phyloP scores from a whole-genome alignment of 2,113 vertebrate genomes.

The Laticauda laticaudata region DNA sequence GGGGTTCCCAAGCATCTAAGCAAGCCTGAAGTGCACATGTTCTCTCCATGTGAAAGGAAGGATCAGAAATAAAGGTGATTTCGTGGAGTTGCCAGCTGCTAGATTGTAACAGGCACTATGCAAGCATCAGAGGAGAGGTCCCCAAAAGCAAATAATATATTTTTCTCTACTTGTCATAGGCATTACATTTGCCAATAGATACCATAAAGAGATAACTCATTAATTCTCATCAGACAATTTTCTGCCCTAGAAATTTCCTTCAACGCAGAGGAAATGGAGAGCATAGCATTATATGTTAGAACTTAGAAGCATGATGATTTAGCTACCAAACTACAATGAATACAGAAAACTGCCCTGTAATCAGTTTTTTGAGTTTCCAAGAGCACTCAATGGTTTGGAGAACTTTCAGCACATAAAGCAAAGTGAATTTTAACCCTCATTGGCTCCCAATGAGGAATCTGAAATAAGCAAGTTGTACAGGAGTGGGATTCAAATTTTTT shows the following conservation, averaged over 20 bases:
- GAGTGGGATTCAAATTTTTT: too few species aligned
- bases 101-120: background rate
- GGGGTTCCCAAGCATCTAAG: background rate
- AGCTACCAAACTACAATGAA: background rate
- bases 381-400: background rate
- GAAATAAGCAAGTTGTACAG: background rate
- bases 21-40: background rate
- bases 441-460: background rate
- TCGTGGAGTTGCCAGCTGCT: background rate
- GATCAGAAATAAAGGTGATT: background rate
- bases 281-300: background rate
- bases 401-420: background rate
- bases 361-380: background rate
- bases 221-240: background rate
- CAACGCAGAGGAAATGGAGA: background rate
- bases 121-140: background rate
- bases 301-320: slow-evolving; percentile 24
- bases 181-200: background rate
- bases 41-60: background rate
- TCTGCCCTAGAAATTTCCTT: background rate
- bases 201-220: background rate
- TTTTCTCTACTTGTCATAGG: background rate
- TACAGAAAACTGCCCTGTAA: background rate
- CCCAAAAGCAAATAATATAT: background rate
- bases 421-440: background rate